These are phyloP conservation scores for Osmoderma eremita DNA, from an alignment of 2,888 invertebrate genomes.

Conservation along the genomic window DNA sequence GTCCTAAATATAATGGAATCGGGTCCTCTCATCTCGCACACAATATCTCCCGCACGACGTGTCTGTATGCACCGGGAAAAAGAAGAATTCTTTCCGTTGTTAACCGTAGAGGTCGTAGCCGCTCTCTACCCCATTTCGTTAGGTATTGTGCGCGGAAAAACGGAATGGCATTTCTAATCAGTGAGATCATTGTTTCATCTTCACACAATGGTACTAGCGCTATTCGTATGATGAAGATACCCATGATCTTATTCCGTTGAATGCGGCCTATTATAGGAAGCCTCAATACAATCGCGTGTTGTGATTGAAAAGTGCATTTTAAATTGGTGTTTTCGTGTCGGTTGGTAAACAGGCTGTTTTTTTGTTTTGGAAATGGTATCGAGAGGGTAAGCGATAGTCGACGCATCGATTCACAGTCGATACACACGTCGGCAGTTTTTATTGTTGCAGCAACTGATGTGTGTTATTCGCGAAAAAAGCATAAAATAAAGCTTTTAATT, in stretches of 20 bases:
- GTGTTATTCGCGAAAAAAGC: not conserved
- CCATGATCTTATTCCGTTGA: not conserved
- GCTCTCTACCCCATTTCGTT: not conserved
- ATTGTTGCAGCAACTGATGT: not conserved
- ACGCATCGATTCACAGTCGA: not conserved
- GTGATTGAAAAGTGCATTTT: conserved; percentile 21
- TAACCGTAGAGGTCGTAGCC: not conserved
- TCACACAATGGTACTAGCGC: conserved; percentile 13
- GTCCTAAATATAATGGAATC: conserved; percentile 12
- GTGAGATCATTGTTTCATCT: conserved; percentile 29
- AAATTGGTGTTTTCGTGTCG: conserved; percentile 6
- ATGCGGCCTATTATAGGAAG: not conserved
- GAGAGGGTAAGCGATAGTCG: not conserved
- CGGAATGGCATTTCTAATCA: conserved; percentile 23
- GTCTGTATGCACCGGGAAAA: conserved; percentile 11
- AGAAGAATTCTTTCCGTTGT: conserved; percentile 1
- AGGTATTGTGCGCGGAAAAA: conserved; percentile 11
- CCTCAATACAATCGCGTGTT: conserved; percentile 8
- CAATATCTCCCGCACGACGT: not conserved
- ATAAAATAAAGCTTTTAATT: not conserved
- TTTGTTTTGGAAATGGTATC: not conserved
- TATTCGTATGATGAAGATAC: not conserved
- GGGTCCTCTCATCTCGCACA: conserved; percentile 16
- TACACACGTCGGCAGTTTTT: conserved; percentile 16
- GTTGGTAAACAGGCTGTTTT: not conserved